Base-by-base conservation (phyloP, 2,797 vertebrate species). In the Poecile montanus region DNA sequence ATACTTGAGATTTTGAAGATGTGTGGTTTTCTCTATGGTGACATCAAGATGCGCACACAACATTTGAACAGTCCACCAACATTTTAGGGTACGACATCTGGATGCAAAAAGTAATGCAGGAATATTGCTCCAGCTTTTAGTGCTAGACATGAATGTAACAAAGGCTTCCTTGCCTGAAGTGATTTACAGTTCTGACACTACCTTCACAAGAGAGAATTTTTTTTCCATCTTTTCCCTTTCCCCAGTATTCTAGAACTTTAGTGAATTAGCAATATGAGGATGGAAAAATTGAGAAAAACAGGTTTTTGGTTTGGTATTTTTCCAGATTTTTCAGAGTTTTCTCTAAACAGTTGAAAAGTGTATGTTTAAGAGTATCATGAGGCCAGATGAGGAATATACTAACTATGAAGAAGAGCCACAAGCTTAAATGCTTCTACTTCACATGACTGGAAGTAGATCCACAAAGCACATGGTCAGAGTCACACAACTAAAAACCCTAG, bases 41-140 rank as follows among this genome's bases (percentile, higher is more conserved):
- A 17, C n/a, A 71, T 20, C 36, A 56, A 85, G 26, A 74, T 16
- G 16, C 0, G 0, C 22, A 57, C 19, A 68, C 9, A 56, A 30
- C 10, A 27, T 21, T 16, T 5, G 6, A 94, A 77, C 9, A 75
- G 44, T 13, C 18, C 65, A 34, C 5, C 62, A 81, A 10, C 7
- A 11, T 60, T 83, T 77, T 40, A 78, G 47, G 25, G 38, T n/a
- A 75, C 2, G 1, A 53, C 23, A 85, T 76, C 36, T 15, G 26
- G 16, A 53, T 60, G 32, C 27, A 51, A 38, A 5, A 11, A 17
- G 7, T 38, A 80, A 42, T 21, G 20, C 42, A 44, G 27, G 38
- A 88, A 26, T 9, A 8, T 2, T 66, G 27, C 62, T 81, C 23
- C 47, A 75, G 22, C 29, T 80, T 80, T 60, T 58, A 60, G 23